Evolutionary conservation across 1,140 invertebrate genomes (phyloP), one percentile per base, ranked within the genome.

Genomic region (Holcopasites calliopsidis): DNA sequence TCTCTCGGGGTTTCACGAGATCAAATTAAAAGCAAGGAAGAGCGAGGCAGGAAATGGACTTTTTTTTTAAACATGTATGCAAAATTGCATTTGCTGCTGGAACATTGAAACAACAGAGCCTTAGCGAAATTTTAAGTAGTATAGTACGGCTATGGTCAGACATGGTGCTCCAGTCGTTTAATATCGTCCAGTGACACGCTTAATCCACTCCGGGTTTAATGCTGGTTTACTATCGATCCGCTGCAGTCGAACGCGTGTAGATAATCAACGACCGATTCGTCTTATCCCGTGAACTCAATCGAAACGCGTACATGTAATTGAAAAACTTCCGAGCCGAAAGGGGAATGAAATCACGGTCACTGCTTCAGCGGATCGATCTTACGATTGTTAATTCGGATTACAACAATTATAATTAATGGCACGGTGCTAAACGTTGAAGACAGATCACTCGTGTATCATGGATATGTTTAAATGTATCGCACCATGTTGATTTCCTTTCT

Each of bases 301-400:
- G n/a, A n/a, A 54, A 64, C 57, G n/a, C 47, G 28, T 33, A 23
- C 16, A 31, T 38, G 47, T 42, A 65, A 73, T 73, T 54, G 70
- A 40, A n/a, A n/a, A 72, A 40, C 26, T 28, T 1, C 16, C 44
- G 44, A 35, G 13, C 18, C 40, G 18, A 6, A 3, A 4, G 18
- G 4, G 5, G 13, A 13, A 35, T 26, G 47, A 26, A 73, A 65
- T n/a, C 26, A n/a, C 16, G 13, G 21, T n/a, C 28, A 26, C 18
- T n/a, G 33, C 49, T 44, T 28, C 10, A 38, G 3, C 0, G 6
- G 44, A 55, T 73, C 71, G 60, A 73, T 65, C n/a, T 33, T 31
- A 11, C 26, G 47, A 64, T 73, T 31, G 70, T 73, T 73, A 64
- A 64, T 64, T 33, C 26, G 18, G 35, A 54, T 72, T 62, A n/a